phyloP scores from a whole-genome alignment of 2,113 vertebrate genomes.

The Trinectes maculatus region DNA sequence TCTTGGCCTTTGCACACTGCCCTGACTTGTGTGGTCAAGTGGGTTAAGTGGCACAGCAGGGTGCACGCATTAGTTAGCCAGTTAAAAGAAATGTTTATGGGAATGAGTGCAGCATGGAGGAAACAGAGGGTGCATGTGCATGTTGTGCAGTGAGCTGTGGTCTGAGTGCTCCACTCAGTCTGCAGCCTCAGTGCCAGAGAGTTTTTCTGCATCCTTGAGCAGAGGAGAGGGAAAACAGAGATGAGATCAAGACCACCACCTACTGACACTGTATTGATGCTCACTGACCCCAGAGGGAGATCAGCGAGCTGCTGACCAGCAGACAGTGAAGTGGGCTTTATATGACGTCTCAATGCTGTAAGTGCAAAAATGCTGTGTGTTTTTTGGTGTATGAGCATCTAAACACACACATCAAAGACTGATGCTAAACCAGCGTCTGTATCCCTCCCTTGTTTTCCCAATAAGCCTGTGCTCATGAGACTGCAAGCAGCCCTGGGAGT shows the following conservation, averaged over 20 bases:
- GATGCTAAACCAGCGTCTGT: conserved; percentile 1
- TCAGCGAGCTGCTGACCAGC: conserved; percentile 24
- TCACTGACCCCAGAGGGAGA: conserved; percentile 54
- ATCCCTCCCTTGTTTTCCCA: conserved; percentile 34
- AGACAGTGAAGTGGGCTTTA: conserved; percentile 42
- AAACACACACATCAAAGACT: background rate
- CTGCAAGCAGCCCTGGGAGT: conserved; percentile 31
- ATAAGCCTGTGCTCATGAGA: conserved; percentile 21
- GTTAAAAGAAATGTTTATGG: conserved; percentile 42
- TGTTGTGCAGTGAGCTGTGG: conserved; percentile 55
- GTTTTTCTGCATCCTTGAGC: conserved; percentile 62
- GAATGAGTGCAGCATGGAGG: conserved; percentile 34
- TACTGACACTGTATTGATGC: conserved; percentile 47
- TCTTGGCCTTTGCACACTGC: conserved; percentile 10
- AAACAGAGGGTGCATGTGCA: conserved; percentile 56
- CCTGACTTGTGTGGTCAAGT: conserved; percentile 54
- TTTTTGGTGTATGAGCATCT: background rate
- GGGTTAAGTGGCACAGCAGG: conserved; percentile 63
- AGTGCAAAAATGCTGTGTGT: background rate
- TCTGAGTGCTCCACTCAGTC: conserved; percentile 52
- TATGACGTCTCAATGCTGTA: background rate
- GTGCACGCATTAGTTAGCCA: conserved; percentile 28
- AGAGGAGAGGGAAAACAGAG: conserved; percentile 35
- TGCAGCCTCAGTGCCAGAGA: conserved; percentile 24
- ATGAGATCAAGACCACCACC: conserved; percentile 59